phyloP scores from a whole-genome alignment of 1,140 invertebrate genomes.

The Pseudomyrmex pallidus region DNA sequence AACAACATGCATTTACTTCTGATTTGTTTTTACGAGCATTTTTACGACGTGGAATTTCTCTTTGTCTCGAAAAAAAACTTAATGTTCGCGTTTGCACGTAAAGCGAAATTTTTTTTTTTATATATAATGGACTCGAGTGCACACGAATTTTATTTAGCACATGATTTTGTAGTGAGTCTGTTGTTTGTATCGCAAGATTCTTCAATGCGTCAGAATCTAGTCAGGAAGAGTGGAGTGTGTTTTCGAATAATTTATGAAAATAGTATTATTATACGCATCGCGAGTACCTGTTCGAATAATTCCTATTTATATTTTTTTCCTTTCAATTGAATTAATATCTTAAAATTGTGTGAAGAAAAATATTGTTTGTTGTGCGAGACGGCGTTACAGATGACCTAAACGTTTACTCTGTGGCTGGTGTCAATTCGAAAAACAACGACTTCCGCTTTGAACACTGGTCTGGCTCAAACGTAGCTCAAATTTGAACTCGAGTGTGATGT shows the following conservation, averaged over 20 bases:
- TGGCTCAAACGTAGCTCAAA: conserved; percentile 60
- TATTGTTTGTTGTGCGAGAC: background rate
- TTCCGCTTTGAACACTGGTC: conserved; percentile 44
- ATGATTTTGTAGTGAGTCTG: background rate
- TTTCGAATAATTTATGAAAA: conserved; percentile 54
- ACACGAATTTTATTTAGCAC: conserved; percentile 38
- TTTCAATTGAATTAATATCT: conserved; percentile 38
- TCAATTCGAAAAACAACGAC: conserved; percentile 57
- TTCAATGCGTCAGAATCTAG: conserved; percentile 53
- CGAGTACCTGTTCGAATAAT: conserved; percentile 68
- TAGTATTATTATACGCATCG: conserved; percentile 52
- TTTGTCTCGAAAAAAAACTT: no score
- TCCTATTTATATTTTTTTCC: conserved; percentile 45
- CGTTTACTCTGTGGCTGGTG: conserved; percentile 40
- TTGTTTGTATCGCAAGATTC: background rate
- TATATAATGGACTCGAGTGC: background rate
- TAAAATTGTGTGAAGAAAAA: conserved; percentile 12
- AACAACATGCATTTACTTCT: conserved; percentile 8
- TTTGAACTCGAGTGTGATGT: conserved; percentile 5
- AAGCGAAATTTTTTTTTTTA: no score
- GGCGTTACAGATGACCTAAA: background rate
- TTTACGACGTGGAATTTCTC: no score
- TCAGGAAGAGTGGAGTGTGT: conserved; percentile 38
- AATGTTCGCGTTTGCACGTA: no score
- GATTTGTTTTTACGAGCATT: no score